Percentiles rank a stretch among this genome's conserved stretches.
phyloP scores from a whole-genome alignment of 2,888 invertebrate genomes.

The Meganola albula region DNA sequence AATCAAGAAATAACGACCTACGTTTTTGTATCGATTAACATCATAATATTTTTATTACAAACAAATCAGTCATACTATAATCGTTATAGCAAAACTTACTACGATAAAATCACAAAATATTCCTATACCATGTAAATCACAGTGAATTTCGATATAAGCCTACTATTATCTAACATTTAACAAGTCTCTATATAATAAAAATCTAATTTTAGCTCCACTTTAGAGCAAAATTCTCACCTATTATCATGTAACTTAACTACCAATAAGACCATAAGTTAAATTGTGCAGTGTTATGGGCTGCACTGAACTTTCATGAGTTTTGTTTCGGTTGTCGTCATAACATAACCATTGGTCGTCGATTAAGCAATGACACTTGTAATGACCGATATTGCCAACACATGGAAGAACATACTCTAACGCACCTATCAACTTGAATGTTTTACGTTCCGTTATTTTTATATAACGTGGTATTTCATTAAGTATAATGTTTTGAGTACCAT shows the following conservation, averaged over 20 bases:
- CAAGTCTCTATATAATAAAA: slow-evolving; percentile 13
- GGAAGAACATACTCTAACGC: slow-evolving; percentile 2
- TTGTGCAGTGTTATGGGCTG: slow-evolving; percentile 12
- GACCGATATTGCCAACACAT: slow-evolving; percentile 1
- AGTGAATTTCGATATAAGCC: slow-evolving; percentile 12
- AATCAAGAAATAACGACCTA: slow-evolving; percentile 13
- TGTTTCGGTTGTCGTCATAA: slow-evolving; percentile 6
- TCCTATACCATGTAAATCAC: slow-evolving; percentile 13
- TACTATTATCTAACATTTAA: slow-evolving; percentile 13
- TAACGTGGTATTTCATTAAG: slow-evolving; percentile 10
- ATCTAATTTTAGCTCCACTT: slow-evolving; percentile 11
- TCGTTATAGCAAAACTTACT: slow-evolving; percentile 13
- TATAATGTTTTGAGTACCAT: slow-evolving; percentile 10
- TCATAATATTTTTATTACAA: slow-evolving; percentile 13
- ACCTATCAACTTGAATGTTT: slow-evolving; percentile 7
- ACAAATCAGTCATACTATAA: slow-evolving; percentile 13
- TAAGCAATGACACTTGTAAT: slow-evolving; percentile 8
- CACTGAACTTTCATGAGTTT: slow-evolving; percentile 11
- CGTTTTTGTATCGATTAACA: slow-evolving; percentile 12
- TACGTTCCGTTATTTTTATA: slow-evolving; percentile 13
- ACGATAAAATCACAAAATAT: slow-evolving; percentile 13
- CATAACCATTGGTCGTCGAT: slow-evolving; percentile 7
- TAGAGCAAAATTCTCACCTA: slow-evolving; percentile 12
- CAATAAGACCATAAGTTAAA: slow-evolving; percentile 13
- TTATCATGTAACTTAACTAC: slow-evolving; percentile 12